Evolutionary conservation across 2,888 invertebrate species (phyloP), one percentile per base, ranked within the genome.

Genomic region (Sarcophaga variegata): DNA sequence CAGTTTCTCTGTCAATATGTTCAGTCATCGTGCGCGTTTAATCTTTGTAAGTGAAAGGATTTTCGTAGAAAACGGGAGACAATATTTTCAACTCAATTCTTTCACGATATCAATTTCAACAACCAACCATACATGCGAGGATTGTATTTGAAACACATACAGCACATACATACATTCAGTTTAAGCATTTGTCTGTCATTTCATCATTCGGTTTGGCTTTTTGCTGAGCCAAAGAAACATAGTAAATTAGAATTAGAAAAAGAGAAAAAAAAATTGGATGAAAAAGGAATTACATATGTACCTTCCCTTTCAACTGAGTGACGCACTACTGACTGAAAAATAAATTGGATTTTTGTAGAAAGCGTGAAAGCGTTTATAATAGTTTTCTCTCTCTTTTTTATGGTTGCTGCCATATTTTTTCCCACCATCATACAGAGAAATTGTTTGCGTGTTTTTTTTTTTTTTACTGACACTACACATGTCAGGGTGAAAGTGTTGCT

Each of bases 311-410:
- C 82, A 86, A 60, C 86, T 90, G 90, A 90, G 89, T 91, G 89
- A 89, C 85, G 86, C 88, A 78, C 82, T 91, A 86, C 81, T 88
- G 89, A 89, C 88, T 87, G 89, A 89, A 86, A 89, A 89, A 89
- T 88, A 89, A 89, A 89, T 89, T 89, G 88, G 88, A 89, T 89
- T 89, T 88, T 63, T 75, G 49, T 80, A 85, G 77, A 82, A 80
- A 84, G 88, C 86, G 87, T 84, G 77, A 88, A 88, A 81, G 75
- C 80, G 82, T 86, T 82, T 85, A 71, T 67, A 80, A 85, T 75
- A 71, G 81, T 81, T 78, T 84, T 67, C 47, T 70, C 12, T 22
- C 69, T 22, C 69, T 22, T 60, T 17, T 20, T n/a, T 49, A 17
- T 37, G 14, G 72, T 66, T 62, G 27, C 62, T 11, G 22, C 14